These are phyloP conservation scores for Aurelia coerulea DNA, from an alignment of 30 jellyfish, hydroid and myxozoan genomes.

Conservation along the genomic window DNA sequence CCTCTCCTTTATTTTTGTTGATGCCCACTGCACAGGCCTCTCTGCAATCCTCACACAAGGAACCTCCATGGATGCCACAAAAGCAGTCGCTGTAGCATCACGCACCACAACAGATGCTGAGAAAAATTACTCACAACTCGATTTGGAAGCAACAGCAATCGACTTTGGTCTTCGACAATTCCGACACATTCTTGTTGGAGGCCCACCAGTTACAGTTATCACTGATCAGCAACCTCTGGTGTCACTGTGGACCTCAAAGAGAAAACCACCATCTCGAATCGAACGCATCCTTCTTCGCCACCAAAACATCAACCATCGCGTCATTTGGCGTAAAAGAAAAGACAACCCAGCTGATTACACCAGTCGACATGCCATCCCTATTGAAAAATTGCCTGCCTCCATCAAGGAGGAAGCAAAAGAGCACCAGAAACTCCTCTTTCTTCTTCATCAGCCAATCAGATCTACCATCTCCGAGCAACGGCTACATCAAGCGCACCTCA, in stretches of 20 bases:
- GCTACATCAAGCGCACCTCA: constrained; percentile 17
- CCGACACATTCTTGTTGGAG: constrained; percentile 54
- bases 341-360: constrained; percentile 22
- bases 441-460: constrained; percentile 34
- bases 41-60: constrained; percentile 65
- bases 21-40: constrained; percentile 50
- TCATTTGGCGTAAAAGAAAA: constrained; percentile 24
- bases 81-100: constrained; percentile 51
- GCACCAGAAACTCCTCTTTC: no score
- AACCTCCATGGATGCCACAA: constrained; percentile 16
- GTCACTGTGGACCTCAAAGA: no score
- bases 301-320: constrained; percentile 12
- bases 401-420: no score
- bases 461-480: constrained; percentile 29
- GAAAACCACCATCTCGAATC: constrained; percentile 19
- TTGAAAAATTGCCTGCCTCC: no score
- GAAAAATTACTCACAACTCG: constrained; percentile 44
- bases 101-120: constrained; percentile 39
- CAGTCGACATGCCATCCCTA: constrained; percentile 36
- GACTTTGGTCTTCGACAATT: constrained; percentile 55
- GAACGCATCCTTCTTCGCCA: constrained; percentile 26
- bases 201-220: constrained; percentile 40
- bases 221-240: no score
- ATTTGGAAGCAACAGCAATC: constrained; percentile 50
- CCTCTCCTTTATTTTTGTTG: constrained; percentile 42